phyloP scores from a whole-genome alignment of 2,888 invertebrate species.

The Andricus quercusramuli region DNA sequence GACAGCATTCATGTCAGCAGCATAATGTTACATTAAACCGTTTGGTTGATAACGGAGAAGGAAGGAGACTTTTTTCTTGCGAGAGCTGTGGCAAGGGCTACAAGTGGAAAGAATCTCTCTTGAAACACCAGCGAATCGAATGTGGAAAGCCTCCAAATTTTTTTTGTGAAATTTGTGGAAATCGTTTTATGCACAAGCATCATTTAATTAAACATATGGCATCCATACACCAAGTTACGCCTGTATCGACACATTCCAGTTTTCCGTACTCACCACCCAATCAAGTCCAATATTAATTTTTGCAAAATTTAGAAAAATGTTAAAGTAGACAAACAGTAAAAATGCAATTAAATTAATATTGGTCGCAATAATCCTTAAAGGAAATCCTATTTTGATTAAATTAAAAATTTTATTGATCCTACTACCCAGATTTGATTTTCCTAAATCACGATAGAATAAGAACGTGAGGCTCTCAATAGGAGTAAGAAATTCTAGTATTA shows the following conservation, averaged over 20 bases:
- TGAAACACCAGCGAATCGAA: conserved; percentile 71
- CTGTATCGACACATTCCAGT: background rate
- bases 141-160: conserved; percentile 73
- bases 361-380: background rate
- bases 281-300: conserved; percentile 15
- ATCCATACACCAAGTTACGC: conserved; percentile 60
- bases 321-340: background rate
- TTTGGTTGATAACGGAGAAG: background rate
- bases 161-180: conserved; percentile 72
- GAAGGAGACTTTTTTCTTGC: conserved; percentile 63
- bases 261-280: background rate
- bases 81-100: conserved; percentile 71
- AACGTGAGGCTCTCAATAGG: too few species aligned
- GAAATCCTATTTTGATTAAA: background rate
- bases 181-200: conserved; percentile 79
- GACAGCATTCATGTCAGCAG: background rate
- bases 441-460: too few species aligned
- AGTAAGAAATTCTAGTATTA: too few species aligned
- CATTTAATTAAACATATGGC: conserved; percentile 73
- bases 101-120: conserved; percentile 71
- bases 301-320: background rate
- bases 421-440: too few species aligned
- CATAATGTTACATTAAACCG: background rate
- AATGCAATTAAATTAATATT: background rate
- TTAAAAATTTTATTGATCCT: too few species aligned